Base-by-base conservation (phyloP, 2,797 vertebrate genomes). In the Adrianichthys oophorus region DNA sequence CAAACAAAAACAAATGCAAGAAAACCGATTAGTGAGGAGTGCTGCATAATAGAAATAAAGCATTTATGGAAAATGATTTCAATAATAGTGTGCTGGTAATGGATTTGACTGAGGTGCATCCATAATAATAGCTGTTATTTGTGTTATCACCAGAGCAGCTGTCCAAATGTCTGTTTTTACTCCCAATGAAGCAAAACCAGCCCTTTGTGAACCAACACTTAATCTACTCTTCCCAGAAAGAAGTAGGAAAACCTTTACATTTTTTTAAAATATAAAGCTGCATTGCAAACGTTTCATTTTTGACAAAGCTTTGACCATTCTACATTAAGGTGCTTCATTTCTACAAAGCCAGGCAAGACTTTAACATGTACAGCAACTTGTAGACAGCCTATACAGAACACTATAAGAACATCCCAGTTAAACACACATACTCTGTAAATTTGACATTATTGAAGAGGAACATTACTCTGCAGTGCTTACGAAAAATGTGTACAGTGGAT, bases 281-380 rank as follows among this genome's bases (percentile, higher is more conserved):
- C 84, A 69, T 85, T 67, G 79, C 76, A 78, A 76, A 71, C 74
- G 81, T 87, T 89, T 84, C 57, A 69, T 86, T 88, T 87, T 81
- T 80, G 70, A 84, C 80, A 84, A 32, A 87, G 74, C 73, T 79
- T 75, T 19, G 19, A 76, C 85, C 77, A 82, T 90, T 91, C 89
- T 85, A 87, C 89, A 91, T 90, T 79, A 89, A 82, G 91, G 90
- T 91, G 91, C 91, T 93, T 90, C 68, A 84, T 89, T 91, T 90
- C 71, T 89, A 85, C 76, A 78, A 80, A 83, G 74, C 77, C 79
- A 80, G 74, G 64, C 75, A 62, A 82, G 80, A 65, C 78, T 68
- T 32, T 76, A 85, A 90, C 81, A 80, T 91, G 87, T 90, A 90
- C 84, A 91, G 85, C 74, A 68, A 80, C 61, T 64, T 8, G 48